Conservation (phyloP, 1,140 invertebrate species). For the Drosophila nikananu region DNA sequence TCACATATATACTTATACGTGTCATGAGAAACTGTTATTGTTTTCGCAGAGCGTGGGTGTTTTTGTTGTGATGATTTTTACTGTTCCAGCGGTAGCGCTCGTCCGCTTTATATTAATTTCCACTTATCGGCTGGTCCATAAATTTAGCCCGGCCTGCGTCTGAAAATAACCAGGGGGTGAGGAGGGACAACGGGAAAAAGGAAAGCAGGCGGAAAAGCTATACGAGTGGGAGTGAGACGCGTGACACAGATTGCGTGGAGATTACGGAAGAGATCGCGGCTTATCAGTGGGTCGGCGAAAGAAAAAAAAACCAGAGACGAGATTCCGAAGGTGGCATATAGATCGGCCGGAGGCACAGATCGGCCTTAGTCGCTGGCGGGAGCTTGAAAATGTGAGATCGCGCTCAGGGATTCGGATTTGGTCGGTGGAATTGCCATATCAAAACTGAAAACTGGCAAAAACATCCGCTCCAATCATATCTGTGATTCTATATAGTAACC, state of each 20-base stretch:
- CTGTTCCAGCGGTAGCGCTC: slow-evolving; percentile 35
- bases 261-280: slow-evolving; percentile 44
- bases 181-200: slow-evolving; percentile 11
- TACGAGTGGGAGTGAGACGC: slow-evolving; percentile 28
- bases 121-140: slow-evolving; percentile 55
- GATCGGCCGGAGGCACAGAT: slow-evolving; percentile 4
- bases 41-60: slow-evolving; percentile 57
- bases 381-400: slow-evolving; percentile 76
- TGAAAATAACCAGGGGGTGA: slow-evolving; percentile 51
- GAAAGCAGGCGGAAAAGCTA: slow-evolving; percentile 14
- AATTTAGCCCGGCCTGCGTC: slow-evolving; percentile 44
- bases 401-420: slow-evolving; percentile 39
- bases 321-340: slow-evolving; percentile 48
- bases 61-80: slow-evolving; percentile 62
- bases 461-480: slow-evolving; percentile 51
- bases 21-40: slow-evolving; percentile 72
- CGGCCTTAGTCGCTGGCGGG: slow-evolving; percentile 59
- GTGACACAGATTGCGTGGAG: slow-evolving; percentile 44
- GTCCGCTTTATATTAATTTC: slow-evolving; percentile 46
- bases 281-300: slow-evolving; percentile 39
- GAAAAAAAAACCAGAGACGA: neutral
- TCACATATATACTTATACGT: slow-evolving; percentile 7
- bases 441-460: slow-evolving; percentile 35
- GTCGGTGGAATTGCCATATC: slow-evolving; percentile 23
- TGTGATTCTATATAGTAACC: slow-evolving; percentile 65